Conservation (phyloP, 2,888 invertebrate genomes). For the Polylopha cassiicola region DNA sequence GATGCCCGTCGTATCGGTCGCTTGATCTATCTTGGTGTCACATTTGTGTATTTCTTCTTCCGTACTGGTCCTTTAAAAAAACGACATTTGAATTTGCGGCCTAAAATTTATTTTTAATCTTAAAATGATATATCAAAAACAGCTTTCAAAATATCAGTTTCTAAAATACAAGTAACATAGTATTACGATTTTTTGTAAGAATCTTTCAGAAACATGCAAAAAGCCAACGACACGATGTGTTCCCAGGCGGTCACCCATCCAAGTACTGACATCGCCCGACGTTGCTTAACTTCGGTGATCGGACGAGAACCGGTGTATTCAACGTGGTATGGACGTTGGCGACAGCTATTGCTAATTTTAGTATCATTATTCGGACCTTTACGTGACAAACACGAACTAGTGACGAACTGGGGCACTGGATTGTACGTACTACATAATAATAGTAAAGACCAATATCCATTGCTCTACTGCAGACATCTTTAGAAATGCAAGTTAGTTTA, state of each 20-base stretch:
- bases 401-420: too few relatives aligned
- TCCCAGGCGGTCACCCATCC: constrained; percentile 47
- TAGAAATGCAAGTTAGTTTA: too few relatives aligned
- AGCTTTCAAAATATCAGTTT: constrained; percentile 1
- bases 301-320: constrained; percentile 39
- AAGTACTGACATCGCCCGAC: constrained; percentile 37
- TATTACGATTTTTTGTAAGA: neutral
- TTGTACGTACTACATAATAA: neutral
- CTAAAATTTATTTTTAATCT: neutral
- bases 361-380: too few relatives aligned
- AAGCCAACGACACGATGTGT: constrained; percentile 45
- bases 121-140: constrained; percentile 21
- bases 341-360: constrained; percentile 24
- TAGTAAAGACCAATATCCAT: too few relatives aligned
- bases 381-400: too few relatives aligned
- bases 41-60: constrained; percentile 24
- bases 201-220: constrained; percentile 29
- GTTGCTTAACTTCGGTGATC: constrained; percentile 36
- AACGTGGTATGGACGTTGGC: constrained; percentile 55
- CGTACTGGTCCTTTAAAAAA: constrained; percentile 27
- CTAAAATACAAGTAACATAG: neutral
- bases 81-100: too few relatives aligned
- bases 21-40: constrained; percentile 49
- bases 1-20: constrained; percentile 63
- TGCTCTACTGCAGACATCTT: too few relatives aligned